These are phyloP conservation scores for Magallana gigas DNA, from an alignment of 1,140 invertebrate species.

Conservation along the genomic window DNA sequence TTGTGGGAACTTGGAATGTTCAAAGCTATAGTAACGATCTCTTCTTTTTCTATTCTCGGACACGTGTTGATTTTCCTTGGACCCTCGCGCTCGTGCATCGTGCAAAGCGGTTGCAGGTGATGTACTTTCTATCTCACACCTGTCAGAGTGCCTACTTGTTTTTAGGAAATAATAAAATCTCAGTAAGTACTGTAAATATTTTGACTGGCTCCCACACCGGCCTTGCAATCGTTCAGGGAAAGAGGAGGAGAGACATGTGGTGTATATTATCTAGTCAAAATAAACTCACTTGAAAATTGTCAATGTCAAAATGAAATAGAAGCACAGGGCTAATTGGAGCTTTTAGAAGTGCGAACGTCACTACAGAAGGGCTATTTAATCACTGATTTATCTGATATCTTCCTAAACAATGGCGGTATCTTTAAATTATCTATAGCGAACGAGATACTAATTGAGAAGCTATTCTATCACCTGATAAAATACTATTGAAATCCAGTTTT, in stretches of 20 bases:
- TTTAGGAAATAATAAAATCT: constrained; percentile 9
- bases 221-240: background rate
- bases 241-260: background rate
- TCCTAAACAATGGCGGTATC: constrained; percentile 25
- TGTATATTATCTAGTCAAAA: constrained; percentile 22
- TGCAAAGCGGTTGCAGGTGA: constrained; percentile 25
- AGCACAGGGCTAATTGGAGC: constrained; percentile 1
- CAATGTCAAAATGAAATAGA: constrained; percentile 14
- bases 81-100: background rate
- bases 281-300: constrained; percentile 24
- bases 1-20: background rate
- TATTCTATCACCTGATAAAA: background rate
- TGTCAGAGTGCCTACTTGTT: constrained; percentile 28
- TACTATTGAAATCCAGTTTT: background rate
- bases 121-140: background rate
- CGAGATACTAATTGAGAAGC: background rate
- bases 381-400: constrained; percentile 19
- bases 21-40: background rate
- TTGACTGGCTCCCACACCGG: constrained; percentile 4
- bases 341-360: constrained; percentile 14
- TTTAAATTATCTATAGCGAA: background rate
- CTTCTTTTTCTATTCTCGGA: background rate
- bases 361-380: background rate
- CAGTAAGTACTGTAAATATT: constrained; percentile 28
- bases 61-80: background rate